Conservation (phyloP, 2,113 vertebrate genomes). For the Struthio camelus region DNA sequence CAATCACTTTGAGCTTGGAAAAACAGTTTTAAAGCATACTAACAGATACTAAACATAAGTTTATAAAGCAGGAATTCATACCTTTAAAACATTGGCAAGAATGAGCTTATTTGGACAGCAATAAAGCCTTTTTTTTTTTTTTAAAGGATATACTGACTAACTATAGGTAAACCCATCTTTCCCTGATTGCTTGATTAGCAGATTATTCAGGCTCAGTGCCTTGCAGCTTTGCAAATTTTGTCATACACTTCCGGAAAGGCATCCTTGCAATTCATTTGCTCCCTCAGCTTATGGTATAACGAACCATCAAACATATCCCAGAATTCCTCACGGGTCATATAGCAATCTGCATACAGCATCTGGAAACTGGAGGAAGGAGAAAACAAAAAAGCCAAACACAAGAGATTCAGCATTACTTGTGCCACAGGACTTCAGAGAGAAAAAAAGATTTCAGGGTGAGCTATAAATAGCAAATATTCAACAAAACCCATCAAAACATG, state of each 20-base stretch:
- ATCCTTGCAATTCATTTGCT: slow-evolving; percentile 86
- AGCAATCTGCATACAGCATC: slow-evolving; percentile 98
- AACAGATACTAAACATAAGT: slow-evolving; percentile 50
- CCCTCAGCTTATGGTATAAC: slow-evolving; percentile 89
- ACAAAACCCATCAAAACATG: neutral
- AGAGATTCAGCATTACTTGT: neutral
- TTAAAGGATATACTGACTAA: slow-evolving; percentile 47
- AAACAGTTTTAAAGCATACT: neutral
- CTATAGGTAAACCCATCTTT: slow-evolving; percentile 61
- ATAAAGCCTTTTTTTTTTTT: slow-evolving; percentile 56
- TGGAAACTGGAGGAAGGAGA: slow-evolving; percentile 84
- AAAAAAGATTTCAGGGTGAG: neutral
- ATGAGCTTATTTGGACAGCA: slow-evolving; percentile 65
- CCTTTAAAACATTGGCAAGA: slow-evolving; percentile 51
- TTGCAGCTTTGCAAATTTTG: slow-evolving; percentile 97
- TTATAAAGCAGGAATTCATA: slow-evolving; percentile 58
- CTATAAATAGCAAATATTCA: neutral
- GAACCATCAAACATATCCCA: slow-evolving; percentile 99
- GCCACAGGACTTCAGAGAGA: neutral
- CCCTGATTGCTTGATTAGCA: slow-evolving; percentile 60
- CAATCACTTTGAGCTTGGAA: slow-evolving; percentile 49
- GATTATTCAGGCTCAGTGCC: slow-evolving; percentile 81
- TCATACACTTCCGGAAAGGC: slow-evolving; percentile 97
- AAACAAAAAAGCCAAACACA: neutral
- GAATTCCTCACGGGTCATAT: slow-evolving; percentile 95